These are phyloP conservation scores for Euphonia xanthogaster DNA, from an alignment of 2,797 vertebrate species.

Conservation along the genomic window DNA sequence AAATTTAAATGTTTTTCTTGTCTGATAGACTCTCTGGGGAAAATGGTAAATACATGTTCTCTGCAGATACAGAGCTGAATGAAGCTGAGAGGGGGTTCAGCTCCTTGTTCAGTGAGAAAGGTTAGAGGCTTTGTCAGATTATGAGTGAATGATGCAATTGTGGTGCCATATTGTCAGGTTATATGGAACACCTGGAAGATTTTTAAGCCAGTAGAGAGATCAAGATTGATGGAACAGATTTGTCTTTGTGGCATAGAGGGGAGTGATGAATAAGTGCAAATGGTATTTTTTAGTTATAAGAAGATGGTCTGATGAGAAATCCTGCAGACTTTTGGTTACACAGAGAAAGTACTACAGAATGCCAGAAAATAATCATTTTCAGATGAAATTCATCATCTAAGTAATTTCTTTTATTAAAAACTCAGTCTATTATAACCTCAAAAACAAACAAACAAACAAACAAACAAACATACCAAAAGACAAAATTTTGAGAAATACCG, in stretches of 20 bases:
- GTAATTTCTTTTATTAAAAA: not conserved
- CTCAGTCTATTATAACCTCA: not conserved
- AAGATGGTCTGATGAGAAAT: not conserved
- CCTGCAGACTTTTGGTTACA: not conserved
- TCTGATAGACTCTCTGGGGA: not conserved
- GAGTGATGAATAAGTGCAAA: slow-evolving; percentile 8
- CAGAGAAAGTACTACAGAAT: not conserved
- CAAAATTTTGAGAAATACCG: not conserved
- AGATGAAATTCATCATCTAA: not conserved
- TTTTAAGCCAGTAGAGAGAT: not conserved
- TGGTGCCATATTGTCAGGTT: not conserved
- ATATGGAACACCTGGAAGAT: not conserved
- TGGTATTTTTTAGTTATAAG: slow-evolving; percentile 11
- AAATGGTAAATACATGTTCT: not conserved
- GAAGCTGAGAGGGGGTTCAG: not conserved
- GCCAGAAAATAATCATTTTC: not conserved
- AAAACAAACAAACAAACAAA: not conserved
- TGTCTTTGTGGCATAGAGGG: not conserved
- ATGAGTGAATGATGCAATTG: not conserved
- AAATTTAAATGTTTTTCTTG: not conserved
- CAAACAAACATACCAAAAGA: not conserved
- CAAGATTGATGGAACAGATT: slow-evolving; percentile 5
- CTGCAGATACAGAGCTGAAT: not conserved
- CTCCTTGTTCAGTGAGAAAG: not conserved
- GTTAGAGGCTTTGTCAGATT: not conserved